A percentile compares a stretch with the other conserved stretches of the same genome.
Evolutionary conservation across 2,888 invertebrate species (phyloP).

Genomic region (Zaprionus obscuricornis): DNA sequence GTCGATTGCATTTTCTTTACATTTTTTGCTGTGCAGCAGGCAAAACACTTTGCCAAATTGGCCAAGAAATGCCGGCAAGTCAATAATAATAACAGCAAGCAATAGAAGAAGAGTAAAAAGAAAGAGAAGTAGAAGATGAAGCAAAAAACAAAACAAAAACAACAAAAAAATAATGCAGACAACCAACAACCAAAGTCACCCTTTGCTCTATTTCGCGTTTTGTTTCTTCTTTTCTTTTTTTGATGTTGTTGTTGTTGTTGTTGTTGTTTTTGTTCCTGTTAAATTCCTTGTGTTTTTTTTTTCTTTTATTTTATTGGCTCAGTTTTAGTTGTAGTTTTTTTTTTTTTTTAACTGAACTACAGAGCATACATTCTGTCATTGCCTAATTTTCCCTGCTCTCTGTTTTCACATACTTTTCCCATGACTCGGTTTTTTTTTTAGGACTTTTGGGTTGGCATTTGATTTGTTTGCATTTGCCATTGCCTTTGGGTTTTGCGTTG

Average conservation of each 20-base stretch:
- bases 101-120: not conserved
- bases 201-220: constrained; percentile 18
- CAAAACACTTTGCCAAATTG: constrained; percentile 76
- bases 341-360: constrained; percentile 7
- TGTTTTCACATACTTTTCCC: too few species aligned
- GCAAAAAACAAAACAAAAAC: not conserved
- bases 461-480: constrained; percentile 60
- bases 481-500: not conserved
- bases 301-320: constrained; percentile 5
- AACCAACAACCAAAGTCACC: constrained; percentile 39
- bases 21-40: constrained; percentile 24
- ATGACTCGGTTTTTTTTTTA: constrained; percentile 7
- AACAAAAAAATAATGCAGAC: not conserved
- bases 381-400: not conserved
- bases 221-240: constrained; percentile 3
- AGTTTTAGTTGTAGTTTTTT: constrained; percentile 16
- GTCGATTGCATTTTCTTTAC: constrained; percentile 59
- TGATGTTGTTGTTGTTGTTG: not conserved
- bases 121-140: not conserved
- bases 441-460: constrained; percentile 46
- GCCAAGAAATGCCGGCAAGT: constrained; percentile 66
- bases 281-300: too few species aligned
- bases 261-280: constrained; percentile 9
- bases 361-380: too few species aligned
- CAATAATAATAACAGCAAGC: constrained; percentile 45